Evolutionary conservation across 2,888 invertebrate species (phyloP).

Genomic region (Tuberolachnus salignus): DNA sequence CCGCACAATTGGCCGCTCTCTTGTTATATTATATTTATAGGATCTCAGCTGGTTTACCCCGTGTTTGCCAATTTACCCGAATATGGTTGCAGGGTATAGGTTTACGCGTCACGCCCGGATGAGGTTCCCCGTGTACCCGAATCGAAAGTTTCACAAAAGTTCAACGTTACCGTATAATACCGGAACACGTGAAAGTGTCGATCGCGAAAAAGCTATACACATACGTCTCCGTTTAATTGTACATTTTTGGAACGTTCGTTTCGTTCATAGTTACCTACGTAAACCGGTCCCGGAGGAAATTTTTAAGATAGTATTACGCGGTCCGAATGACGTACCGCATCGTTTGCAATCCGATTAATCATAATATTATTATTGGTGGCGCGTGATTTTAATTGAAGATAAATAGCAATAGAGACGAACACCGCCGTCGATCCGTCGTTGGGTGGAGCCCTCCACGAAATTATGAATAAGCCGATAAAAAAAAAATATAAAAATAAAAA

Average conservation of each 20-base stretch:
- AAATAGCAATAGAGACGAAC: slow-evolving; percentile 1
- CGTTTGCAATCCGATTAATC: slow-evolving; percentile 31
- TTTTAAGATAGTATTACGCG: slow-evolving; percentile 1
- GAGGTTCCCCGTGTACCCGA: too few relatives aligned
- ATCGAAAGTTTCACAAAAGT: background rate
- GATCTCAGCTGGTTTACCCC: too few relatives aligned
- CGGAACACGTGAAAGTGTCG: background rate
- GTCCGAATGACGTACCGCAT: slow-evolving; percentile 12
- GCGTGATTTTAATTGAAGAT: slow-evolving; percentile 21
- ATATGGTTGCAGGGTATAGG: too few relatives aligned
- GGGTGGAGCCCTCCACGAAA: background rate
- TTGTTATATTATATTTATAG: too few relatives aligned
- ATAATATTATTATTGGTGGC: background rate
- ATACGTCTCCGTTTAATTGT: background rate
- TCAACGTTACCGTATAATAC: background rate
- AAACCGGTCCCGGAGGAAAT: slow-evolving; percentile 17
- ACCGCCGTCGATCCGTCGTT: too few relatives aligned
- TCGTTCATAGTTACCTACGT: background rate
- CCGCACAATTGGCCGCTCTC: too few relatives aligned
- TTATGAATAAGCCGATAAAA: background rate
- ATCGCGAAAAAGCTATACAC: slow-evolving; percentile 19
- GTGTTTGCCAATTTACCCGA: too few relatives aligned
- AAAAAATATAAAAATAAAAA: background rate
- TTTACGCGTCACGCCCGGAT: background rate
- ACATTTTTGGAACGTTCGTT: slow-evolving; percentile 14